Evolutionary conservation across 2,113 vertebrate genomes (phyloP), one percentile per base, ranked within the genome.

Genomic region (Tautogolabrus adspersus): DNA sequence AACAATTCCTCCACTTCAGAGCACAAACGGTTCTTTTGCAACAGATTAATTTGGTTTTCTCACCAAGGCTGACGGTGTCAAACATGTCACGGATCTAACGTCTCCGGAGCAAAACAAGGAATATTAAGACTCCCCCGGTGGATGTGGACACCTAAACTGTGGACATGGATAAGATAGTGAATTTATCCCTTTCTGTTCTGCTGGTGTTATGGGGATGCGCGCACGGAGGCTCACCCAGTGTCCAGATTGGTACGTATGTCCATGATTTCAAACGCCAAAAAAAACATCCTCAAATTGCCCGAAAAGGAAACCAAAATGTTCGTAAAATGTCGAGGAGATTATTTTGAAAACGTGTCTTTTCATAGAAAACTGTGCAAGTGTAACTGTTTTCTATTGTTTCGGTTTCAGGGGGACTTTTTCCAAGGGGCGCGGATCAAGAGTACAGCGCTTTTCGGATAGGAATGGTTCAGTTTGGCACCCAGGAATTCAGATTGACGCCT

Each of bases 371-470:
- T 74, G 51, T 75, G 38, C 13, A 12, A 44, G 46, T 57, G 2
- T 84, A 23, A 65, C n/a, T 72, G 34, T 7, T 1, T 0, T 66
- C 10, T 55, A 51, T 11, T 64, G 16, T 77, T 55, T 76, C 79
- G 77, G 88, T 93, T 87, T 67, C 95, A 99, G 98, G 98, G 90
- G 98, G 98, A 64, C 94, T 99, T 51, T 99, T 99, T 95, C 97
- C 97, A 75, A 96, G 98, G 93, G 97, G 97, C 81, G 97, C 97
- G 38, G 97, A 99, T 91, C 98, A 99, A 94, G 98, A 99, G 94
- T 98, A 99, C 97, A 99, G 97, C 93, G 98, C 98, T 57, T 99
- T 99, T 92, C 96, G 98, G 87, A 96, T 99, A 93, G 98, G 97
- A 61, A 98, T 99, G 97, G 96, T 98, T 93, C 96, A 97, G 91